Evolutionary conservation across 92 coral and sea anemone genomes (phyloP).

Genomic region (Phenganax stokvisi): DNA sequence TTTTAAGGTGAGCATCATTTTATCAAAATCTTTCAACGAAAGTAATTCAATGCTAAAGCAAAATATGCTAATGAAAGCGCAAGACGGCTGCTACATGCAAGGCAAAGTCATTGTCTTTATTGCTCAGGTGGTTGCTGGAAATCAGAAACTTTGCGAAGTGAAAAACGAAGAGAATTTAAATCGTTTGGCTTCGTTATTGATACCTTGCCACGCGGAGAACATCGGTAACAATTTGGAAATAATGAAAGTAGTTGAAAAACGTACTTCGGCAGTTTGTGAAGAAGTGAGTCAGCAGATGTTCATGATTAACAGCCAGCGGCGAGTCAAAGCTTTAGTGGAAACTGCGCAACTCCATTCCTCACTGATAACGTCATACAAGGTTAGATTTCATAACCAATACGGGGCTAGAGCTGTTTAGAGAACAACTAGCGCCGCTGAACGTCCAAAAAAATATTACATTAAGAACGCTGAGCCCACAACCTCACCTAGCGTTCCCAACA

Average conservation of each 20-base stretch:
- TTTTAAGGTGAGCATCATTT: constrained; percentile 11
- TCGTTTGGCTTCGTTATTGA: constrained; percentile 17
- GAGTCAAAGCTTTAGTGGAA: constrained; percentile 20
- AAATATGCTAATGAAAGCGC: neutral
- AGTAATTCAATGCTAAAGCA: neutral
- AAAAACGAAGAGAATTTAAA: constrained; percentile 25
- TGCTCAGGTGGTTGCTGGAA: constrained; percentile 25
- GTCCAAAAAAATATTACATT: too few species aligned
- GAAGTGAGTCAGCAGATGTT: constrained; percentile 35
- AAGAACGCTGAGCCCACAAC: too few species aligned
- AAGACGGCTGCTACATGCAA: neutral
- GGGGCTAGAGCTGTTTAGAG: too few species aligned
- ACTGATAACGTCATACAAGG: constrained; percentile 22
- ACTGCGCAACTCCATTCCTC: constrained; percentile 25
- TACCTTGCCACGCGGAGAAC: constrained; percentile 1
- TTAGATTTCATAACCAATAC: neutral
- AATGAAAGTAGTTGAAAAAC: constrained; percentile 7
- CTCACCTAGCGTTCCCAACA: too few species aligned
- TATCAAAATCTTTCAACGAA: neutral
- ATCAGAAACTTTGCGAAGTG: constrained; percentile 24
- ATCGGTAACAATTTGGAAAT: neutral
- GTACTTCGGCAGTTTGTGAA: constrained; percentile 22
- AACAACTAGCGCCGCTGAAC: too few species aligned
- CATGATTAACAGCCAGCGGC: constrained; percentile 34
- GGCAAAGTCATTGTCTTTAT: neutral